Conservation (phyloP, 2,113 vertebrate species). For the Barbus barbus region DNA sequence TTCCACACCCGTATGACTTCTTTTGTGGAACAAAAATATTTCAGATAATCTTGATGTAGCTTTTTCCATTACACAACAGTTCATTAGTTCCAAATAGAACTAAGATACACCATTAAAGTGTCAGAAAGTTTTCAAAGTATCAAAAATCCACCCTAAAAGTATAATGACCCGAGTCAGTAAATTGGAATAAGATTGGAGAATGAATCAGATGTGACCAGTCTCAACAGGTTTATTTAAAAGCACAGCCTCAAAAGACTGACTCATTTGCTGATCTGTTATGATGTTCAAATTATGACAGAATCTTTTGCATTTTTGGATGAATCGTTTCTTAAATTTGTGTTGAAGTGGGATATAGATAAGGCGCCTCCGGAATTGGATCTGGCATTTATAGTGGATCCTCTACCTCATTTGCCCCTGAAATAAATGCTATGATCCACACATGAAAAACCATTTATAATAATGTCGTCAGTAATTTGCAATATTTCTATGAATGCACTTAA, state of each 20-base stretch:
- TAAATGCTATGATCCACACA: not conserved
- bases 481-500: too few species aligned
- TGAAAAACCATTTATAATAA: not conserved
- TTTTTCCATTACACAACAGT: not conserved
- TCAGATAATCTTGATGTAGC: not conserved
- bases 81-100: not conserved
- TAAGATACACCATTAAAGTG: not conserved
- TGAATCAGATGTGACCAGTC: not conserved
- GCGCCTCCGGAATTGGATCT: not conserved
- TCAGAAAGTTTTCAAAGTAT: not conserved
- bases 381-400: not conserved
- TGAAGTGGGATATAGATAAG: not conserved
- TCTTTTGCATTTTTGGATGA: not conserved
- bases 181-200: not conserved
- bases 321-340: not conserved
- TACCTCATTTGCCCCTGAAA: not conserved
- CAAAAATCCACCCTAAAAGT: not conserved
- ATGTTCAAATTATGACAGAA: not conserved
- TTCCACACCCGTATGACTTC: not conserved
- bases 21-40: not conserved
- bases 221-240: not conserved
- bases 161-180: not conserved
- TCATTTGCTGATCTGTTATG: not conserved
- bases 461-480: not conserved
- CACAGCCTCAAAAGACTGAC: not conserved